These are phyloP conservation scores for Leucophenga montana DNA, from an alignment of 2,888 invertebrate species.

Conservation along the genomic window DNA sequence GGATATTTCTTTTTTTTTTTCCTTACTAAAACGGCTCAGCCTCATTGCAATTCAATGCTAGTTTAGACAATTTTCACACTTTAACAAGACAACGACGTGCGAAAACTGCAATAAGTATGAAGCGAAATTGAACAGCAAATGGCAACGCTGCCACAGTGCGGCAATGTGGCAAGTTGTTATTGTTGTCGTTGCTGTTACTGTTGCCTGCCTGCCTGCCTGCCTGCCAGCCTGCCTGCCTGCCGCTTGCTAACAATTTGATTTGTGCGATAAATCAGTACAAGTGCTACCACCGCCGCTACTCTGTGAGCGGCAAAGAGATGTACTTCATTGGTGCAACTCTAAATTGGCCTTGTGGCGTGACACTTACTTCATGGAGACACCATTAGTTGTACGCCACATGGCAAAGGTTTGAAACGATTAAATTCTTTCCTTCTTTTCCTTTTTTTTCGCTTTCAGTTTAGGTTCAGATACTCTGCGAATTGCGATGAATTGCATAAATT, in stretches of 20 bases:
- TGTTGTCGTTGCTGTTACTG: constrained; percentile 8
- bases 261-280: constrained; percentile 42
- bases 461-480: constrained; percentile 16
- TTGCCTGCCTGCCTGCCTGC: too few relatives aligned
- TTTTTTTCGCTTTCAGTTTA: background rate
- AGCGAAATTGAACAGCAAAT: background rate
- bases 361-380: background rate
- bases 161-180: background rate
- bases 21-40: background rate
- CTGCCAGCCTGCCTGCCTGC: background rate
- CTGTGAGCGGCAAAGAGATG: background rate
- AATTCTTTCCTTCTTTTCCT: background rate
- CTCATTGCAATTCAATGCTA: constrained; percentile 40
- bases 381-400: constrained; percentile 5
- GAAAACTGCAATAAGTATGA: constrained; percentile 20
- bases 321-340: constrained; percentile 7
- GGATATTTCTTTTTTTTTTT: too few relatives aligned
- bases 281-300: background rate
- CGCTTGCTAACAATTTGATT: constrained; percentile 45
- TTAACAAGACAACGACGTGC: constrained; percentile 34
- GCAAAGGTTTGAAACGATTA: background rate
- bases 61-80: constrained; percentile 44
- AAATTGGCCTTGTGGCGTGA: constrained; percentile 34
- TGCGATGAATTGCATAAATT: constrained; percentile 52
- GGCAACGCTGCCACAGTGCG: background rate